Evolutionary conservation across 2,797 vertebrate species (phyloP).

Genomic region (Erpetoichthys calabaricus): DNA sequence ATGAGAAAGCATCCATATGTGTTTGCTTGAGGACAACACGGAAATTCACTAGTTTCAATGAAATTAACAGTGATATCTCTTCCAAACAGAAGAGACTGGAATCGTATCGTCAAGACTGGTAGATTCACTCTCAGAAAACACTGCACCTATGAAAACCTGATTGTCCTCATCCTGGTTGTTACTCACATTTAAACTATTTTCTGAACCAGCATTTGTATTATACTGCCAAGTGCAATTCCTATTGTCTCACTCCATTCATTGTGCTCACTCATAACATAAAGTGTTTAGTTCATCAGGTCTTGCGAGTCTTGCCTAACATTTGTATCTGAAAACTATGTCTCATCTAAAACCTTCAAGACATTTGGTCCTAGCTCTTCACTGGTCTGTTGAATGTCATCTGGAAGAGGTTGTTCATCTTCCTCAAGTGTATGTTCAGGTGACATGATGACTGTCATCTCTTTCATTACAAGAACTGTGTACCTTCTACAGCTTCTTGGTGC

Average conservation of each 20-base stretch:
- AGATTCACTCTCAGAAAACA: neutral
- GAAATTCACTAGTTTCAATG: constrained; percentile 14
- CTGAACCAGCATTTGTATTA: neutral
- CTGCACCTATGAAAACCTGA: constrained; percentile 4
- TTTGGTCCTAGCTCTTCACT: neutral
- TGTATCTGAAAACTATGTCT: neutral
- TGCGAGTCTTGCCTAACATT: too few relatives aligned
- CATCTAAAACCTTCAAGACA: neutral
- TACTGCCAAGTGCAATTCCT: too few relatives aligned
- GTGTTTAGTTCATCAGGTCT: neutral
- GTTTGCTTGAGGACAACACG: constrained; percentile 13
- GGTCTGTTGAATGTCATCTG: neutral
- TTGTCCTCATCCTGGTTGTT: neutral
- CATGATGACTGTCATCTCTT: neutral
- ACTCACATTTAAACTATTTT: neutral
- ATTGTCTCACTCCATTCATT: neutral
- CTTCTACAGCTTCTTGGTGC: neutral
- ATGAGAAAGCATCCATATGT: constrained; percentile 12
- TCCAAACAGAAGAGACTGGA: constrained; percentile 6
- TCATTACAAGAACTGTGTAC: constrained; percentile 3
- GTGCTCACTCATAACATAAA: neutral
- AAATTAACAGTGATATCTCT: constrained; percentile 8
- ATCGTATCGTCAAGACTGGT: constrained; percentile 7
- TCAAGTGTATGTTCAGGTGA: neutral
- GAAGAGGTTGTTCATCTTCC: neutral